Evolutionary conservation across 2,113 vertebrate species (phyloP), one percentile per base, ranked within the genome.

Genomic region (Aspidoscelis tigris): DNA sequence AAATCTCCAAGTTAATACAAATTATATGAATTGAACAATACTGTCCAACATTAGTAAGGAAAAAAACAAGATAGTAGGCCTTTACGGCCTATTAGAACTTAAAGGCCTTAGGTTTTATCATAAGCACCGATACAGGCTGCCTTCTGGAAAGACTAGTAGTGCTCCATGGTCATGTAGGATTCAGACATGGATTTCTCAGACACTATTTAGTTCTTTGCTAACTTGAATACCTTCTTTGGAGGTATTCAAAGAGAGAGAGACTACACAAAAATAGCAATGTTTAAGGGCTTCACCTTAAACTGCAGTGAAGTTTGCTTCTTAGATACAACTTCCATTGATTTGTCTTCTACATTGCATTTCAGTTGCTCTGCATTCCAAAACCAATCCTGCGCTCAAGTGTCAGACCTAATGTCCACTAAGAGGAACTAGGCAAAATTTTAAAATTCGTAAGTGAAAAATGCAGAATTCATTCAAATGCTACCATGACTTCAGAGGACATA

Each of bases 1-100:
- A 86, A 68, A 71, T 69, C 69, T 66, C 68, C 43, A 82, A 73
- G 20, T 82, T 66, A 50, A 87, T 78, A 87, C 76, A 79, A 87
- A 83, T 58, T 78, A 41, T n/a, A 82, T 78, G 55, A 72, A 55
- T 87, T 33, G 73, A 53, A 82, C 44, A 53, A 73, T 21, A 41
- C 24, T 21, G 8, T 69, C 61, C 21, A 86, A 78, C 20, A 78
- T 78, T 41, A 74, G n/a, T 53, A 68, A 68, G 39, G 33, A 55
- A 79, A 41, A 78, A 55, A 55, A 33, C 33, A 61, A 55, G 41
- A 77, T 69, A 14, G 22, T 58, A 53, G 69, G 22, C 43, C 44
- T 50, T 39, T 33, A 53, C 47, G 78, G n/a, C 39, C 77, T 73
- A 78, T 22, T 83, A 61, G 58, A 78, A 65, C 9, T 43, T 64